Conservation (phyloP, 2,113 vertebrate species). For the Pachyramphus minor region DNA sequence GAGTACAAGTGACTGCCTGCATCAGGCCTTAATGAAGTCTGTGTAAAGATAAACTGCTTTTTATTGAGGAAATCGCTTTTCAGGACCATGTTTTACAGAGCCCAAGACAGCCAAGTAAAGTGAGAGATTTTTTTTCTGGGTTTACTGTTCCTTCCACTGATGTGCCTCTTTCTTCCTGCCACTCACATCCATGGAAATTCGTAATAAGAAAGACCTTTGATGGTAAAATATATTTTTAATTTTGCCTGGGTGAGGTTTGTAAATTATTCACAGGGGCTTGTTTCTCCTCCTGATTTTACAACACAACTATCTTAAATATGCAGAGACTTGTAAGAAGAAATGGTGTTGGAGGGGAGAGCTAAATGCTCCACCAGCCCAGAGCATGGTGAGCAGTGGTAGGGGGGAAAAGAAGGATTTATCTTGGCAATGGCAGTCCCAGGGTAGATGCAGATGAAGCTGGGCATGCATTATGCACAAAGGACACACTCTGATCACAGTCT, state of each 20-base stretch:
- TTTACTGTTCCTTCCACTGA: background rate
- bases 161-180: background rate
- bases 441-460: conserved; percentile 6
- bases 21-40: background rate
- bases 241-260: conserved; percentile 60
- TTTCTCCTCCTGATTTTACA: conserved; percentile 65
- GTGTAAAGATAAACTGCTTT: background rate
- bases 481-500: background rate
- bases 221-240: conserved; percentile 80
- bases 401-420: conserved; percentile 15
- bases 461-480: conserved; percentile 42
- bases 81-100: background rate
- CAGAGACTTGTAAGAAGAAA: conserved; percentile 41
- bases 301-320: conserved; percentile 73
- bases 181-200: background rate
- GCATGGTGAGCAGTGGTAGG: background rate
- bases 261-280: conserved; percentile 73
- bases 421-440: background rate
- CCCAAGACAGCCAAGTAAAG: background rate
- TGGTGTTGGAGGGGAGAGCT: conserved; percentile 14
- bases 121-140: background rate
- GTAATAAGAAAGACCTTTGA: conserved; percentile 40
- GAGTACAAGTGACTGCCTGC: background rate
- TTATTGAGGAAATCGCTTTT: background rate
- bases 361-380: background rate